phyloP scores from a whole-genome alignment of 2,888 invertebrate genomes.

The Epiperipatus broadwayi region DNA sequence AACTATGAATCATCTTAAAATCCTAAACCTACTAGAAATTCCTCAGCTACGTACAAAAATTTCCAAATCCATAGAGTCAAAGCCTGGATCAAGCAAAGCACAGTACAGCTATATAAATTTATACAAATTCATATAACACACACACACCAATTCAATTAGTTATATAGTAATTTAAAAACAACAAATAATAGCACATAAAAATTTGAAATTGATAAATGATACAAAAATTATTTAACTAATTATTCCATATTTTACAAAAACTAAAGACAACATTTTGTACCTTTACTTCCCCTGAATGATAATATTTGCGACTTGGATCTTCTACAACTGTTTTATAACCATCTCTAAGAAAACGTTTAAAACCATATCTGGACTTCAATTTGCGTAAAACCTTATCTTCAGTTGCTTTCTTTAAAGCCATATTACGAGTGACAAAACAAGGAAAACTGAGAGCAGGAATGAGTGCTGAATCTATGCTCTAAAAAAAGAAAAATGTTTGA shows the following conservation, averaged over 20 bases:
- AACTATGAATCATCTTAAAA: too few relatives aligned
- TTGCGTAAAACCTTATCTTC: constrained; percentile 42
- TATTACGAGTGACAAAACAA: constrained; percentile 92
- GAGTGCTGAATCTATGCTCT: constrained; percentile 84
- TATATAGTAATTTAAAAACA: not conserved
- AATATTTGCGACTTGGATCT: constrained; percentile 55
- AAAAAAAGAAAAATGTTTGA: constrained; percentile 16
- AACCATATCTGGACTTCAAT: constrained; percentile 71
- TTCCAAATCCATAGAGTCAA: too few relatives aligned
- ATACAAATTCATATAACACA: too few relatives aligned
- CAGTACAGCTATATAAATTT: too few relatives aligned
- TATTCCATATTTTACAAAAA: too few relatives aligned
- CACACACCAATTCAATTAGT: too few relatives aligned
- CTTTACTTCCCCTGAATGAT: constrained; percentile 74
- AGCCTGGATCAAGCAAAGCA: too few relatives aligned
- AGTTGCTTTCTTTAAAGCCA: constrained; percentile 61
- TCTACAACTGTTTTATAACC: constrained; percentile 78
- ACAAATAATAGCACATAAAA: not conserved
- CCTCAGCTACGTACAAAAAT: too few relatives aligned
- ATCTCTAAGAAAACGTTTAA: constrained; percentile 81
- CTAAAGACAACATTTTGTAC: constrained; percentile 22
- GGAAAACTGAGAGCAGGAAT: constrained; percentile 89
- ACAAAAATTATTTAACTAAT: not conserved
- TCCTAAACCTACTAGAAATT: too few relatives aligned
- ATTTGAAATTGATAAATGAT: constrained; percentile 1